Conservation (phyloP, 92 coral and sea anemone genomes). For the Epizoanthus stellaris region DNA sequence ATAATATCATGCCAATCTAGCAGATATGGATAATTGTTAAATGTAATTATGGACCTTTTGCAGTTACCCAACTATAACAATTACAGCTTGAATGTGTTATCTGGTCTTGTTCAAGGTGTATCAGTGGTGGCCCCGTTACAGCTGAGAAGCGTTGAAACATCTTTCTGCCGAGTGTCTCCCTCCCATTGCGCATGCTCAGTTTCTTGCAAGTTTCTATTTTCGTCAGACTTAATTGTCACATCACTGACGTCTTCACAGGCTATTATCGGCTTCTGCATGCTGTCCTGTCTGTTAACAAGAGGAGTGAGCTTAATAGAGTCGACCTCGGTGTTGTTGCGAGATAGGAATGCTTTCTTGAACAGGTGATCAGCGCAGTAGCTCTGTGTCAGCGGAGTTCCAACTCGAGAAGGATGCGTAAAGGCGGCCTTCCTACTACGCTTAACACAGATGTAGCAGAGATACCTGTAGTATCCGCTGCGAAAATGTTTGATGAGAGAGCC, state of each 20-base stretch:
- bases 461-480: slow-evolving; percentile 56
- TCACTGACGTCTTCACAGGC: not conserved
- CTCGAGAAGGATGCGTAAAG: not conserved
- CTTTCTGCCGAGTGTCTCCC: not conserved
- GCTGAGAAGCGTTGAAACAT: no score
- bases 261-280: slow-evolving; percentile 9
- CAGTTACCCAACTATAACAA: no score
- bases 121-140: not conserved
- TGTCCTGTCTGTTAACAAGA: not conserved
- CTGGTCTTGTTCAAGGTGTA: not conserved
- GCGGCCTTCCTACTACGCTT: not conserved
- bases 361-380: not conserved
- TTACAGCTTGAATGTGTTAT: no score
- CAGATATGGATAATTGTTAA: no score
- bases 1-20: no score
- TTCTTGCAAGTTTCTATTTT: slow-evolving; percentile 22
- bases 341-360: not conserved
- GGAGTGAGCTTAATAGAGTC: not conserved
- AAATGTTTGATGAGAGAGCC: slow-evolving; percentile 71
- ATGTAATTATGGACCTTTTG: no score
- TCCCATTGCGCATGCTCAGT: not conserved
- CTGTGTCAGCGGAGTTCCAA: not conserved
- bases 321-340: not conserved
- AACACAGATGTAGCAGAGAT: slow-evolving; percentile 4
- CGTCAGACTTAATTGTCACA: slow-evolving; percentile 14